Evolutionary conservation across 2,797 vertebrate species (phyloP).

Genomic region (Iguana delicatissima): DNA sequence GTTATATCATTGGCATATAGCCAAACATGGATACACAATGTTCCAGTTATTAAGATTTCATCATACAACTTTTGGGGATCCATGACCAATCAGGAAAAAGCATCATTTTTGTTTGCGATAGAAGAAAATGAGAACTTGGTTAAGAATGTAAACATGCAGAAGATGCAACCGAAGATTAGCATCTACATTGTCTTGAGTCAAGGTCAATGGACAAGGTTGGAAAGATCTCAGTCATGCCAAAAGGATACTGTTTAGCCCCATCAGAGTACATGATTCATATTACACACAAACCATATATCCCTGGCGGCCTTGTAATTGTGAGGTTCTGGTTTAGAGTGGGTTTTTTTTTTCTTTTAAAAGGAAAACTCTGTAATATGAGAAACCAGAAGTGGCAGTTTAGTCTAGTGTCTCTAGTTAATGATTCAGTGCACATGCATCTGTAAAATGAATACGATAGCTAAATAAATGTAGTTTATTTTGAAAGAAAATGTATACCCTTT

Average conservation of each 20-base stretch:
- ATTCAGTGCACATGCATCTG: conserved; percentile 15
- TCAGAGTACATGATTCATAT: conserved; percentile 15
- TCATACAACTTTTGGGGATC: too few relatives aligned
- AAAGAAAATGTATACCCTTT: background rate
- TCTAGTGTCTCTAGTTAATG: conserved; percentile 1
- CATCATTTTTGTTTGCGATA: background rate
- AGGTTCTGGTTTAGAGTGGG: conserved; percentile 11
- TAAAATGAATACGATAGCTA: background rate
- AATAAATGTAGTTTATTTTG: background rate
- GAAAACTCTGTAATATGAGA: conserved; percentile 27
- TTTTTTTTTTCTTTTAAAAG: background rate
- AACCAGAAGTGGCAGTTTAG: conserved; percentile 28
- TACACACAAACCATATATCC: background rate
- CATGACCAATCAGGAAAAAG: background rate
- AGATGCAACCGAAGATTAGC: conserved; percentile 25
- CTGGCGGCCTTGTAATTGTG: background rate
- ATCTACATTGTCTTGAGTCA: background rate
- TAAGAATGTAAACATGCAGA: conserved; percentile 7
- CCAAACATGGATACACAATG: too few relatives aligned
- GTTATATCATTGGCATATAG: background rate
- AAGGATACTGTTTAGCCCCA: background rate
- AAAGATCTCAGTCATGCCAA: conserved; percentile 20
- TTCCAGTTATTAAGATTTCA: background rate
- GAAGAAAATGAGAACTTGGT: background rate
- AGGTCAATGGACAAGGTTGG: background rate